Base-by-base conservation (phyloP, 2,797 vertebrate genomes). In the Sebastiscus albofasciatus region DNA sequence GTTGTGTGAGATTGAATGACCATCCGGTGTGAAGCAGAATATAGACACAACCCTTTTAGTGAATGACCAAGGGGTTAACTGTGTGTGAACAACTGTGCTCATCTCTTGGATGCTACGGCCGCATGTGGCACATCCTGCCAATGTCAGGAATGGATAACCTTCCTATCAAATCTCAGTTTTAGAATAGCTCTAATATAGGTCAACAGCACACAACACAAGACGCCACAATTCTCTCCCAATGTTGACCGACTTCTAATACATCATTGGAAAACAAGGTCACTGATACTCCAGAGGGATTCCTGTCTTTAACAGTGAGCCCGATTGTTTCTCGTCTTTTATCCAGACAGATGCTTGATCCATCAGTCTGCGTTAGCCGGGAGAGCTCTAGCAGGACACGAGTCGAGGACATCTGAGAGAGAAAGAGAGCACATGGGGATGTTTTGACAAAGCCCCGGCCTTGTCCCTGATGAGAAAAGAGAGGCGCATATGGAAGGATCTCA, bases 261-360 rank as follows among this genome's bases (percentile, higher is more conserved):
- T 89, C 85, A 81, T 20, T 60, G 67, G 60, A 82, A 93, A 93
- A 93, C 91, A 93, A 87, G 91, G 93, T 92, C 91, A 87, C 75
- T 34, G 86, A 90, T 90, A 87, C 92, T 93, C 92, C 0, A 78
- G 84, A 87, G 90, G 83, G 87, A 93, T 89, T 84, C 84, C 75
- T 84, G 81, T 85, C 87, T 87, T 88, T 80, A 91, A 77, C 79
- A 67, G 80, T 75, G 75, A 80, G 76, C 69, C 34, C 74, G 42
- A 89, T 85, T 90, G 88, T 86, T 90, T 86, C 81, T 88, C 81
- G 80, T 92, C 82, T 89, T 90, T 86, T 90, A 90, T 84, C 87
- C 88, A 81, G 86, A 87, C 91, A 94, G 90, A 93, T 89, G 92
- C 86, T 91, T 86, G 83, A 91, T 84, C 88, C 87, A 91, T 93